These are phyloP conservation scores for Netelia inedita DNA, from an alignment of 2,888 invertebrate genomes.

Conservation along the genomic window DNA sequence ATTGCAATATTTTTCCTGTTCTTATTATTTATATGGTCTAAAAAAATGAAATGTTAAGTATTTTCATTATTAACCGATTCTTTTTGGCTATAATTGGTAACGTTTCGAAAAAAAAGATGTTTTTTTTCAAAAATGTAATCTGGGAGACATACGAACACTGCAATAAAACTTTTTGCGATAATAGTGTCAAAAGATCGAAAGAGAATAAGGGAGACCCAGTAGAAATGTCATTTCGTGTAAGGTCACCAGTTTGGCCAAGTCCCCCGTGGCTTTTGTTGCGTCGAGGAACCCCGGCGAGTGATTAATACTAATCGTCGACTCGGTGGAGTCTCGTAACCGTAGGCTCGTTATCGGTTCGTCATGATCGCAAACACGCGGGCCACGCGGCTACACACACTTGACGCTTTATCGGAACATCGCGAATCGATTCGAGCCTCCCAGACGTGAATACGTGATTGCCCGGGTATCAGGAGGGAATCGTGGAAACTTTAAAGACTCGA, in stretches of 20 bases:
- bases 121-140: too few relatives aligned
- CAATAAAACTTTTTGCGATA: too few relatives aligned
- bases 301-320: conserved; percentile 51
- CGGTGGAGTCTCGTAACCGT: conserved; percentile 15
- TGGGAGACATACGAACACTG: too few relatives aligned
- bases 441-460: conserved; percentile 33
- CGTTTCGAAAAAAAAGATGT: too few relatives aligned
- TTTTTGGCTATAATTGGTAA: too few relatives aligned
- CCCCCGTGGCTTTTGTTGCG: conserved; percentile 27
- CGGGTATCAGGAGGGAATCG: background rate
- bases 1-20: too few relatives aligned
- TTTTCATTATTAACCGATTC: too few relatives aligned
- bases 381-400: conserved; percentile 38
- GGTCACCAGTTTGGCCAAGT: conserved; percentile 54
- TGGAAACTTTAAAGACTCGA: conserved; percentile 13
- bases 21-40: too few relatives aligned
- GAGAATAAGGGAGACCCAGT: conserved; percentile 7
- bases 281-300: conserved; percentile 41
- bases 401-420: conserved; percentile 59
- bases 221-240: conserved; percentile 54
- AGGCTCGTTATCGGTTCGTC: conserved; percentile 60
- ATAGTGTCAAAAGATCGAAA: background rate
- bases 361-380: conserved; percentile 43
- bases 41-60: too few relatives aligned
- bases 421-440: conserved; percentile 52